These are phyloP conservation scores for Saturnia japonica DNA, from an alignment of 2,888 invertebrate genomes.

Conservation along the genomic window DNA sequence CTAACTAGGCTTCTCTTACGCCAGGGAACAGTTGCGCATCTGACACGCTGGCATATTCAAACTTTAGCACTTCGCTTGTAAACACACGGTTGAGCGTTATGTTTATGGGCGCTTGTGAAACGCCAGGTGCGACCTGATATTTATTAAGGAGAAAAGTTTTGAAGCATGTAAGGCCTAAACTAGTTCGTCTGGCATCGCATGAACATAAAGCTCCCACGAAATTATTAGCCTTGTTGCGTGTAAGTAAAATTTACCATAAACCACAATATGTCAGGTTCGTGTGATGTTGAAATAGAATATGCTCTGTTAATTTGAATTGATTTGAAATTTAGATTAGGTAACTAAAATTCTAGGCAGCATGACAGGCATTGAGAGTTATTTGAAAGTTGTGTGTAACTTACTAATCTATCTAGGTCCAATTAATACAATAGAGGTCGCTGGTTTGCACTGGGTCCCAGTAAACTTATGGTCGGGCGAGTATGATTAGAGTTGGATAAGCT, in stretches of 20 bases:
- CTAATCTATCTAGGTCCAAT: neutral
- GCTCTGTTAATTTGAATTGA: neutral
- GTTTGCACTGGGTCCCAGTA: neutral
- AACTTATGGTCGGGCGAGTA: neutral
- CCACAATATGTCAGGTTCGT: conserved; percentile 1
- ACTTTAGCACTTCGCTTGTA: conserved; percentile 39
- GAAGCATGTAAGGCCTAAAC: conserved; percentile 2
- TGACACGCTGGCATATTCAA: conserved; percentile 31
- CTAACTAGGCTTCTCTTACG: neutral
- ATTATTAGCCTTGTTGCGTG: conserved; percentile 5
- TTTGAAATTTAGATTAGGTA: conserved; percentile 13
- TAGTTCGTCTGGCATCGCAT: conserved; percentile 7
- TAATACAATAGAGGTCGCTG: neutral
- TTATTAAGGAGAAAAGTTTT: neutral
- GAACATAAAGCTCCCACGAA: conserved; percentile 2
- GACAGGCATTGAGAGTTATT: neutral
- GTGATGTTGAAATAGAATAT: conserved; percentile 2
- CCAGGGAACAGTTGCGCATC: conserved; percentile 15
- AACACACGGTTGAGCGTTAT: conserved; percentile 37
- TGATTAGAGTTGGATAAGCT: neutral
- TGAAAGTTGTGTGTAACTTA: neutral
- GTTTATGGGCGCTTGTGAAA: conserved; percentile 31
- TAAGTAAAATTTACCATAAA: conserved; percentile 10
- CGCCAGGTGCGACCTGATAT: conserved; percentile 36
- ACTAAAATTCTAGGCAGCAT: neutral